A percentile compares a stretch with the other conserved stretches of the same genome.
These are phyloP conservation scores for Bos taurus DNA, from an alignment of 2,113 vertebrate genomes.

Conservation along the genomic window DNA sequence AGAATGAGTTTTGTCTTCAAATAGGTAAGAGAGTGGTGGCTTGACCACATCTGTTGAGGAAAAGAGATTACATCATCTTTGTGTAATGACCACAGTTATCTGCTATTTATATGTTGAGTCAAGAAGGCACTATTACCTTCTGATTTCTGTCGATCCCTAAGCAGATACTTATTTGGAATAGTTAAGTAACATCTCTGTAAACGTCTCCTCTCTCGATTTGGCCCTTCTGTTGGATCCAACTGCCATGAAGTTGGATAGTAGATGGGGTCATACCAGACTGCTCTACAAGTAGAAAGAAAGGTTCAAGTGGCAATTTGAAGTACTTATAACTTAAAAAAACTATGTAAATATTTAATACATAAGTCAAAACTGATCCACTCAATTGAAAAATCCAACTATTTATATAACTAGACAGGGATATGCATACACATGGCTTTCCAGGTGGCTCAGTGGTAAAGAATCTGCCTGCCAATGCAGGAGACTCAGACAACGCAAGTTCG, in stretches of 20 bases:
- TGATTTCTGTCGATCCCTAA: slow-evolving; percentile 90
- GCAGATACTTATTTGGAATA: slow-evolving; percentile 98
- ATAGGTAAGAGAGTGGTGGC: slow-evolving; percentile 91
- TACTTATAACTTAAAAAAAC: neutral
- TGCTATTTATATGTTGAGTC: neutral
- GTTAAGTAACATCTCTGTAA: slow-evolving; percentile 97
- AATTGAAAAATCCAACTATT: neutral
- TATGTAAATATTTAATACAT: slow-evolving; percentile 49
- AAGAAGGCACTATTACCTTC: slow-evolving; percentile 83
- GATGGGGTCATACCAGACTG: slow-evolving; percentile 93
- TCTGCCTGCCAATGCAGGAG: neutral
- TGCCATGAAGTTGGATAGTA: slow-evolving; percentile 97
- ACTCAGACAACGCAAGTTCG: neutral
- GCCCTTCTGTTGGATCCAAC: slow-evolving; percentile 96
- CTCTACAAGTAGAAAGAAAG: slow-evolving; percentile 78
- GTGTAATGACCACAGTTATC: neutral
- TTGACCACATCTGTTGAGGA: slow-evolving; percentile 84
- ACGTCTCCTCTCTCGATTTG: slow-evolving; percentile 94
- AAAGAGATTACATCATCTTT: neutral
- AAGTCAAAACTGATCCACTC: neutral
- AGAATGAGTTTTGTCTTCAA: slow-evolving; percentile 97
- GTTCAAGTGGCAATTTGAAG: neutral
- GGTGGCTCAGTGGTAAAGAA: neutral
- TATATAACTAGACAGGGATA: neutral
- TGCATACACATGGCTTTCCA: neutral